Percentiles rank a stretch among this genome's conserved stretches.
These are phyloP conservation scores for Sebastiscus tertius DNA, from an alignment of 2,797 vertebrate species.

Conservation along the genomic window DNA sequence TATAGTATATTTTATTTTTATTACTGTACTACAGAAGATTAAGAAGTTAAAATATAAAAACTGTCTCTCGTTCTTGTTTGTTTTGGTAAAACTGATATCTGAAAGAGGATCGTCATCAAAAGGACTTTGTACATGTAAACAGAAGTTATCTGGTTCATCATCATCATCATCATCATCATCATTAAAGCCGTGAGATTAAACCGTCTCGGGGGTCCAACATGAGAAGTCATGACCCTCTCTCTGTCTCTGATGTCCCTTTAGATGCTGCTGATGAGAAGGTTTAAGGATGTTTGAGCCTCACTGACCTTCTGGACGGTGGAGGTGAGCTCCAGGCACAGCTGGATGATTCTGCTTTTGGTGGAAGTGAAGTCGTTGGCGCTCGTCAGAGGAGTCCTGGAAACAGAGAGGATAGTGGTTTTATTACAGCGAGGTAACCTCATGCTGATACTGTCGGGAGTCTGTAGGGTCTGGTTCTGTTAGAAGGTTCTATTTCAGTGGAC, in stretches of 20 bases:
- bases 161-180: background rate
- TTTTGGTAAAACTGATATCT: background rate
- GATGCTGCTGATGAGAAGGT: background rate
- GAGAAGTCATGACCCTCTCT: background rate
- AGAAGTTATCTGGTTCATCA: background rate
- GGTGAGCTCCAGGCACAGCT: conserved; percentile 95
- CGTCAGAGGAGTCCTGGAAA: conserved; percentile 88
- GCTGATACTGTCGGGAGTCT: background rate
- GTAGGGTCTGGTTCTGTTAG: background rate
- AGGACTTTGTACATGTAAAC: conserved; percentile 21
- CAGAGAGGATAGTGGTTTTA: fast-evolving
- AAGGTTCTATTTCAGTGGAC: background rate
- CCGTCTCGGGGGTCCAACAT: background rate
- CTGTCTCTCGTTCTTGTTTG: background rate
- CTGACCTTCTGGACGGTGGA: conserved; percentile 97
- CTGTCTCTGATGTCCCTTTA: background rate
- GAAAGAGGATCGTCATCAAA: background rate
- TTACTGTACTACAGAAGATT: background rate
- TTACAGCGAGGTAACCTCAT: background rate
- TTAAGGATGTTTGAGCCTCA: background rate
- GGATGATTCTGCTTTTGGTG: conserved; percentile 95
- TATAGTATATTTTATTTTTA: too few relatives aligned
- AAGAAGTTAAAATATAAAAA: background rate
- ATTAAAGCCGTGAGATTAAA: background rate
- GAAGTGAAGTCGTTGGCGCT: conserved; percentile 89